Conservation (phyloP, 2,797 vertebrate genomes). For the Channa striata region DNA sequence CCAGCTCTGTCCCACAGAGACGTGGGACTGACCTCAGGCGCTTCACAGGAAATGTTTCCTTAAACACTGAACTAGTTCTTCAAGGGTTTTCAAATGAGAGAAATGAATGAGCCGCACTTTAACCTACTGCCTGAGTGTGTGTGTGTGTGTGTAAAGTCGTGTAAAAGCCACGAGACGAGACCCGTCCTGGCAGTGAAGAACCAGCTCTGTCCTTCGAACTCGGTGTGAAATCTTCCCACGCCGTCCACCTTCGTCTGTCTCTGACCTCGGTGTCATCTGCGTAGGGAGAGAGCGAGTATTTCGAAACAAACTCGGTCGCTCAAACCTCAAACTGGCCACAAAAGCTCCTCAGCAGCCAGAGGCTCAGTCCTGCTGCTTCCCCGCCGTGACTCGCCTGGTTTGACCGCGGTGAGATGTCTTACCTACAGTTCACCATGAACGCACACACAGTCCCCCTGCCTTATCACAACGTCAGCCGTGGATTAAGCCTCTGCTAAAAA, state of each 20-base stretch:
- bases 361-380: neutral
- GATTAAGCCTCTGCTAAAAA: too few relatives aligned
- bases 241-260: slow-evolving; percentile 16
- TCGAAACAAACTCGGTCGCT: slow-evolving; percentile 12
- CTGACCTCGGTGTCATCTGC: slow-evolving; percentile 17
- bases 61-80: too few relatives aligned
- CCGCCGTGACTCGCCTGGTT: slow-evolving; percentile 1
- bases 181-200: slow-evolving; percentile 14
- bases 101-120: neutral
- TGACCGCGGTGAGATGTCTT: neutral
- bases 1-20: too few relatives aligned
- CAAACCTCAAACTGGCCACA: slow-evolving; percentile 18
- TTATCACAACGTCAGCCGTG: too few relatives aligned
- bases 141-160: neutral
- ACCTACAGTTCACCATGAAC: neutral
- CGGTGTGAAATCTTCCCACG: slow-evolving; percentile 36
- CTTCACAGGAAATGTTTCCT: too few relatives aligned
- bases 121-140: neutral
- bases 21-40: too few relatives aligned
- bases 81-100: too few relatives aligned
- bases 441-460: too few relatives aligned
- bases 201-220: slow-evolving; percentile 6
- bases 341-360: slow-evolving; percentile 9
- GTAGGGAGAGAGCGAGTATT: slow-evolving; percentile 5
- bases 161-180: neutral